Percentiles rank a stretch among this genome's conserved stretches.
phyloP scores from a whole-genome alignment of 2,797 vertebrate species.

The Tamandua tetradactyla region DNA sequence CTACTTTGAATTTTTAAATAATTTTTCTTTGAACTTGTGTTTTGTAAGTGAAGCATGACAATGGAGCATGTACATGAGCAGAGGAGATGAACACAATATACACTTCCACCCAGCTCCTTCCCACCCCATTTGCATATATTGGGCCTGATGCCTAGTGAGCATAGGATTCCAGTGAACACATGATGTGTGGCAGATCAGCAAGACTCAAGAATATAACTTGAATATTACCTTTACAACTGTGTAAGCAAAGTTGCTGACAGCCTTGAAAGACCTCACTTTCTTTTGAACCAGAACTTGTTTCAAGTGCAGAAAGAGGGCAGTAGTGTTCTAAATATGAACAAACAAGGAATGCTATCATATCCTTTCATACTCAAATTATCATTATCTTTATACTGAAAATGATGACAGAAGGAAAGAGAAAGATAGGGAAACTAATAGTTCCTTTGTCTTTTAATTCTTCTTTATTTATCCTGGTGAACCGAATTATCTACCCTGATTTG shows the following conservation, averaged over 20 bases:
- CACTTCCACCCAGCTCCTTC: not conserved
- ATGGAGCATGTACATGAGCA: not conserved
- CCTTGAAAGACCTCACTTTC: not conserved
- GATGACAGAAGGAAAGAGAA: not conserved
- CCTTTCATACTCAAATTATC: not conserved
- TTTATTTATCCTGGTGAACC: not conserved
- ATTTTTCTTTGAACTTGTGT: not conserved
- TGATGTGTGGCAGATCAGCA: not conserved
- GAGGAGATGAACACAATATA: not conserved
- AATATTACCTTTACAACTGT: not conserved
- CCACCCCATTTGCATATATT: not conserved
- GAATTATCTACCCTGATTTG: too few species aligned
- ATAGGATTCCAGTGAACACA: not conserved
- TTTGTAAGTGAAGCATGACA: not conserved
- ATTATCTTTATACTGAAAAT: not conserved
- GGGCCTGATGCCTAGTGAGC: fast-evolving
- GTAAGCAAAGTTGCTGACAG: not conserved
- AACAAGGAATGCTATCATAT: not conserved
- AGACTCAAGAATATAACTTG: not conserved
- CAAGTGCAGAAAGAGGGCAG: not conserved
- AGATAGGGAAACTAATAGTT: not conserved
- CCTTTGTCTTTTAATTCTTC: not conserved
- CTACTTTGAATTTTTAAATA: not conserved
- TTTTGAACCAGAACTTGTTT: not conserved
- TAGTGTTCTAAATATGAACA: not conserved